phyloP scores from a whole-genome alignment of 2,888 invertebrate genomes.

The Rhabditoides inermis region DNA sequence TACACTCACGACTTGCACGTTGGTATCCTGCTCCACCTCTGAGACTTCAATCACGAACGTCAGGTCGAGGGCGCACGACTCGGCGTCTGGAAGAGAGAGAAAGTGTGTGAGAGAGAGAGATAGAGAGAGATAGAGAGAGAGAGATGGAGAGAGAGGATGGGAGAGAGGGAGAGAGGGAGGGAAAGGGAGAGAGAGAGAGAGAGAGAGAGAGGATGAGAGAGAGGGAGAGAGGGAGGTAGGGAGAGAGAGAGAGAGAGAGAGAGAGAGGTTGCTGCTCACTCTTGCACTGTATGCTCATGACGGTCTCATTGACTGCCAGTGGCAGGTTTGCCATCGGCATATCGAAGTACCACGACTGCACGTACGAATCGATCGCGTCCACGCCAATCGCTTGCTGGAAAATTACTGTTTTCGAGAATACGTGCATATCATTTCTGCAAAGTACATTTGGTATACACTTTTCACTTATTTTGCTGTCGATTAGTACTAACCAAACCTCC shows the following conservation, averaged over 20 bases:
- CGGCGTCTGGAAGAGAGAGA: background rate
- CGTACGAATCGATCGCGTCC: slow-evolving; percentile 1
- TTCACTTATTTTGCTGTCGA: too few relatives aligned
- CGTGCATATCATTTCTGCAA: too few relatives aligned
- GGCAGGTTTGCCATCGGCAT: background rate
- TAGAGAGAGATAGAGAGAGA: too few relatives aligned
- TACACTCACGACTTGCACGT: slow-evolving; percentile 5
- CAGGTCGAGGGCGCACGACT: slow-evolving; percentile 5
- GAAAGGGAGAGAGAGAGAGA: background rate
- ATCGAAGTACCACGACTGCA: slow-evolving; percentile 7
- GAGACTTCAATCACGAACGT: slow-evolving; percentile 7
- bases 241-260: background rate
- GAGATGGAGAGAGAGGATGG: too few relatives aligned
- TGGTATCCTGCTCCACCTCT: slow-evolving; percentile 3
- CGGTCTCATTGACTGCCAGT: background rate
- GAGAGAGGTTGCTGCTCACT: too few relatives aligned
- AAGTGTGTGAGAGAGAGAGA: too few relatives aligned
- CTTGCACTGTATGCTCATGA: slow-evolving; percentile 3
- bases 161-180: background rate
- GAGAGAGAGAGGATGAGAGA: background rate
- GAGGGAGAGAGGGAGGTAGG: too few relatives aligned
- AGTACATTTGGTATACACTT: too few relatives aligned
- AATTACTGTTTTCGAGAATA: background rate
- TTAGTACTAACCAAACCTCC: too few relatives aligned
- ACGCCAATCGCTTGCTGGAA: background rate